phyloP scores from a whole-genome alignment of 2,888 invertebrate species.

The Trypoxylon attenuatum region DNA sequence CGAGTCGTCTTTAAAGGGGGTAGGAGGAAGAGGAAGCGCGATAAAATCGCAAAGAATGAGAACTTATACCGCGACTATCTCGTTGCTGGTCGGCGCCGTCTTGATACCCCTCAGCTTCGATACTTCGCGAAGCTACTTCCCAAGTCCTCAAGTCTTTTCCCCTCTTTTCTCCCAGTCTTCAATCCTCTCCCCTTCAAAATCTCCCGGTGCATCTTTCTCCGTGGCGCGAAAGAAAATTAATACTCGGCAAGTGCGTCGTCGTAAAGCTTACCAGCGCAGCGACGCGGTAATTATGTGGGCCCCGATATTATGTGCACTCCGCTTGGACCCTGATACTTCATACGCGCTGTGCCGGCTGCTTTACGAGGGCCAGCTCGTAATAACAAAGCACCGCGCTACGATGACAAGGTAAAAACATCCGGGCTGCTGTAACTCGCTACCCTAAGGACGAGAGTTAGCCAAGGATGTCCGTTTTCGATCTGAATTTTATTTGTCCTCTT shows the following conservation, averaged over 20 bases:
- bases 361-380: slow-evolving; percentile 67
- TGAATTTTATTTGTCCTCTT: too few species aligned
- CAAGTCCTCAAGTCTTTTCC: slow-evolving; percentile 1
- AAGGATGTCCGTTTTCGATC: too few species aligned
- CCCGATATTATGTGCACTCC: slow-evolving; percentile 57
- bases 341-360: slow-evolving; percentile 49
- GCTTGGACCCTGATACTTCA: slow-evolving; percentile 43
- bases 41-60: slow-evolving; percentile 63
- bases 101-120: slow-evolving; percentile 10
- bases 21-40: slow-evolving; percentile 38
- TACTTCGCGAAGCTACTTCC: neutral
- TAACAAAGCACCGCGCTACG: slow-evolving; percentile 62
- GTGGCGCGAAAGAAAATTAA: slow-evolving; percentile 68
- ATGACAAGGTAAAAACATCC: slow-evolving; percentile 66
- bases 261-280: slow-evolving; percentile 71
- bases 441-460: neutral
- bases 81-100: slow-evolving; percentile 53
- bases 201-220: slow-evolving; percentile 28
- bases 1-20: slow-evolving; percentile 29
- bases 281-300: slow-evolving; percentile 69
- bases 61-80: slow-evolving; percentile 56
- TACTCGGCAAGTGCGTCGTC: slow-evolving; percentile 64
- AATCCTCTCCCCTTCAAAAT: slow-evolving; percentile 8
- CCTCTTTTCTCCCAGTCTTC: slow-evolving; percentile 1
- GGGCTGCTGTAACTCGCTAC: slow-evolving; percentile 8